A percentile compares a stretch with the other conserved stretches of the same genome.
Conservation (phyloP, 2,113 vertebrate genomes). For the Acrocephalus kingi region DNA sequence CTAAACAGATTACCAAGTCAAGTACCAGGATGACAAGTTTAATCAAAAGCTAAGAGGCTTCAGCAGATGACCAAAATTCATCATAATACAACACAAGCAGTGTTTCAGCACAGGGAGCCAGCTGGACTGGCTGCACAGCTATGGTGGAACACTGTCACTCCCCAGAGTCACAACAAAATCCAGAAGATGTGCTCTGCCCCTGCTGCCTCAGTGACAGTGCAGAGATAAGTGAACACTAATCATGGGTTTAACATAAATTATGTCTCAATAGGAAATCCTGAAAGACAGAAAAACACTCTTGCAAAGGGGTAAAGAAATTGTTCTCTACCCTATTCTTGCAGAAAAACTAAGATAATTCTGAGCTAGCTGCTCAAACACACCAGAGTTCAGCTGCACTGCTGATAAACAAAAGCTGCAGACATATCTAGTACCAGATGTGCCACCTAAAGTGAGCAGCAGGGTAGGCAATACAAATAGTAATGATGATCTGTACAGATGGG, state of each 20-base stretch:
- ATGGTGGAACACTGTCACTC: background rate
- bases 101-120: background rate
- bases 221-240: background rate
- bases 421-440: background rate
- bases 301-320: background rate
- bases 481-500: background rate
- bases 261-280: accelerated
- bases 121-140: background rate
- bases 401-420: background rate
- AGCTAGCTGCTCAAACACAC: background rate
- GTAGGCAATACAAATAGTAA: background rate
- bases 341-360: background rate
- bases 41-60: constrained; percentile 15
- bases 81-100: background rate
- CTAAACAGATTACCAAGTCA: constrained; percentile 27
- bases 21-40: background rate
- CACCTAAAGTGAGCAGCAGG: background rate
- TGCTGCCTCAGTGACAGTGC: background rate
- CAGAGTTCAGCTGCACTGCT: background rate
- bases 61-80: background rate
- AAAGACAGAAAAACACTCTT: background rate
- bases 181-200: background rate
- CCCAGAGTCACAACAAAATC: background rate
- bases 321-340: background rate
- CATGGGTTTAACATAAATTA: background rate